phyloP scores from a whole-genome alignment of 2,113 vertebrate species.

The Eidolon helvum region DNA sequence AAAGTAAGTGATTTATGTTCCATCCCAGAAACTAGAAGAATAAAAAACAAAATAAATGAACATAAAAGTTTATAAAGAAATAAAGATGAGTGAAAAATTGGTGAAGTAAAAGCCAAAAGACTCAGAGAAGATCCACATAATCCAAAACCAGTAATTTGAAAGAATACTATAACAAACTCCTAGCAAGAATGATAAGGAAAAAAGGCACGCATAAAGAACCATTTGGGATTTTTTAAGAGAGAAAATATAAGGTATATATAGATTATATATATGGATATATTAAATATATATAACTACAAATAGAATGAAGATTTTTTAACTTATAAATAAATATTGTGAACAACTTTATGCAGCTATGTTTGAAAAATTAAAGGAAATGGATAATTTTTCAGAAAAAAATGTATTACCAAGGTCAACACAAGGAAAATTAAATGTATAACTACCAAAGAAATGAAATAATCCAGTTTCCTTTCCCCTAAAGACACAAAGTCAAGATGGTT shows the following conservation, averaged over 20 bases:
- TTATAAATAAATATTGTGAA: background rate
- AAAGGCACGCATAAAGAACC: background rate
- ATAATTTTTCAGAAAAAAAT: background rate
- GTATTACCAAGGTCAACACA: background rate
- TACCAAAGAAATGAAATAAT: conserved; percentile 9
- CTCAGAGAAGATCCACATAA: background rate
- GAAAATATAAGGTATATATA: background rate
- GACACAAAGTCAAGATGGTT: background rate
- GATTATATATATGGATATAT: background rate
- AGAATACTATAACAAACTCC: background rate
- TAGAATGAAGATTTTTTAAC: background rate
- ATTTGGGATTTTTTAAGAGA: background rate
- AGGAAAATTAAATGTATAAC: conserved; percentile 9
- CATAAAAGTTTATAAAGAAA: background rate
- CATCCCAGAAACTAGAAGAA: background rate
- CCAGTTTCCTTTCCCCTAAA: background rate
- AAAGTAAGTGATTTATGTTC: background rate
- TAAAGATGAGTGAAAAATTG: conserved; percentile 11
- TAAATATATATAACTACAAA: background rate
- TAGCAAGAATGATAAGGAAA: background rate
- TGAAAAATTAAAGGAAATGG: background rate
- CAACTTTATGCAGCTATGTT: background rate
- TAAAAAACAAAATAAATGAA: conserved; percentile 17
- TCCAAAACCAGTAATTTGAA: background rate
- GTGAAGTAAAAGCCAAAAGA: background rate